Percentiles rank a stretch among this genome's conserved stretches.
Evolutionary conservation across 2,113 vertebrate genomes (phyloP).

Genomic region (Eublepharis macularius): DNA sequence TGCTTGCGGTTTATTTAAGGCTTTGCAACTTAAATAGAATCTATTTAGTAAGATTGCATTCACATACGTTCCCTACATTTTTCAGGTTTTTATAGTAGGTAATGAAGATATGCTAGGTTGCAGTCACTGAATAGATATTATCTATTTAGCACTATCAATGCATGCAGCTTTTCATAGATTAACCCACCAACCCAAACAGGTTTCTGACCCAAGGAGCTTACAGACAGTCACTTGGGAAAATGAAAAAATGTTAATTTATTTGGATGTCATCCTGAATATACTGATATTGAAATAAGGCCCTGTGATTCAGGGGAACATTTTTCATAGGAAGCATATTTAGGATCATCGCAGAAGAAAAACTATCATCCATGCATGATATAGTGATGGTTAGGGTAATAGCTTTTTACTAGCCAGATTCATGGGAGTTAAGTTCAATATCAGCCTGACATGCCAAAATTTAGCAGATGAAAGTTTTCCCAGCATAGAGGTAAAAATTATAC

Average conservation of each 20-base stretch:
- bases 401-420: not conserved
- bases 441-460: not conserved
- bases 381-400: too few relatives aligned
- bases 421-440: not conserved
- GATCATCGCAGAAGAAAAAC: not conserved
- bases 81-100: not conserved
- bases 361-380: too few relatives aligned
- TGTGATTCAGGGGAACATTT: not conserved
- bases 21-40: conserved; percentile 3
- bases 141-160: not conserved
- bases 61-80: not conserved
- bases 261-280: not conserved
- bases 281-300: not conserved
- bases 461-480: not conserved
- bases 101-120: not conserved
- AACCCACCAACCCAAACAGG: too few relatives aligned
- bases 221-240: not conserved
- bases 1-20: not conserved
- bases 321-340: not conserved
- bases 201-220: not conserved
- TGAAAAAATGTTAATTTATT: not conserved
- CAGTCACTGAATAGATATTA: not conserved
- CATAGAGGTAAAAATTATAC: too few relatives aligned
- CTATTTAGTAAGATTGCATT: not conserved
- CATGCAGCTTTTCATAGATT: too few relatives aligned